Percentiles rank a stretch among this genome's conserved stretches.
Evolutionary conservation across 2,797 vertebrate genomes (phyloP).

Genomic region (Paedocypris micromegethes): DNA sequence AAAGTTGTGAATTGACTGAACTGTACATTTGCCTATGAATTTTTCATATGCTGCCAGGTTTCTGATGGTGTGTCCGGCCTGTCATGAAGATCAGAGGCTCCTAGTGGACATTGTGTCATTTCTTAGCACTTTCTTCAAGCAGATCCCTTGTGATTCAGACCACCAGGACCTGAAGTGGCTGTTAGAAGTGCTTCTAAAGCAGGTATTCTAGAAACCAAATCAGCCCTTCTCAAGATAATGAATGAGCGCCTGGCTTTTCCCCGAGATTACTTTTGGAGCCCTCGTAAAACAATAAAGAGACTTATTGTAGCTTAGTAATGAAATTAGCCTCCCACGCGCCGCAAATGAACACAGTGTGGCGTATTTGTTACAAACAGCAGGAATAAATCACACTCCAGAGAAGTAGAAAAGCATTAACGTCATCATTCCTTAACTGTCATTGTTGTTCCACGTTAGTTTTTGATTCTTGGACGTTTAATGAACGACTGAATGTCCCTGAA

Average conservation of each 20-base stretch:
- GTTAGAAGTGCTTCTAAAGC: slow-evolving; percentile 81
- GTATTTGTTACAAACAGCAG: slow-evolving; percentile 47
- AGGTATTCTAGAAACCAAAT: slow-evolving; percentile 64
- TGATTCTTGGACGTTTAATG: slow-evolving; percentile 49
- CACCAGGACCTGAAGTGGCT: slow-evolving; percentile 80
- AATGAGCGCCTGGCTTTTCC: not conserved
- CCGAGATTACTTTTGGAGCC: slow-evolving; percentile 7
- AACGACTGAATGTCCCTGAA: slow-evolving; percentile 49
- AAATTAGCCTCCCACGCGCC: slow-evolving; percentile 35
- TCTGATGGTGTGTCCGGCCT: slow-evolving; percentile 86
- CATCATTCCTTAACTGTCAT: slow-evolving; percentile 19
- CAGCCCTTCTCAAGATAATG: not conserved
- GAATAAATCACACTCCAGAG: slow-evolving; percentile 53
- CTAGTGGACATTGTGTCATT: slow-evolving; percentile 84
- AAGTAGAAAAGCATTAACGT: slow-evolving; percentile 49
- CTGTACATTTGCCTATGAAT: not conserved
- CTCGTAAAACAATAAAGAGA: slow-evolving; percentile 30
- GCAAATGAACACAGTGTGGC: slow-evolving; percentile 37
- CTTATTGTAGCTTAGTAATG: slow-evolving; percentile 40
- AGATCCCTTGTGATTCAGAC: slow-evolving; percentile 59
- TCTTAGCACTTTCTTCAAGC: slow-evolving; percentile 79
- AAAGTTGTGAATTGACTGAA: not conserved
- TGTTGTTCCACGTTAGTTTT: slow-evolving; percentile 25
- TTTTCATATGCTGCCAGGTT: slow-evolving; percentile 71
- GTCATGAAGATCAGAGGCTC: slow-evolving; percentile 86